These are phyloP conservation scores for Aphodius granarius DNA, from an alignment of 2,888 invertebrate species.

Conservation along the genomic window DNA sequence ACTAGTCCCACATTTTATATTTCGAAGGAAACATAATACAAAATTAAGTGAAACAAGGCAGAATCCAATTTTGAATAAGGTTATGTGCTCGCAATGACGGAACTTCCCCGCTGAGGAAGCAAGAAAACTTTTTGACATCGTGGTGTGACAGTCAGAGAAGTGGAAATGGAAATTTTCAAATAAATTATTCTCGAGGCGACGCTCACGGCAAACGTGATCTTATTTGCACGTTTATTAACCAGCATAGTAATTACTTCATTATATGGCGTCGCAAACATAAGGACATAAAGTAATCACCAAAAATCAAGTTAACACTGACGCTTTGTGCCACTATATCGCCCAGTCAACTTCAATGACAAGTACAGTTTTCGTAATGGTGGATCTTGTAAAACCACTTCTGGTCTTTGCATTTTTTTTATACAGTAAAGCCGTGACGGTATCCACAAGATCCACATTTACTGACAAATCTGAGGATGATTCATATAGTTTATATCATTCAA, in stretches of 20 bases:
- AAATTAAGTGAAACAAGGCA: no score
- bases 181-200: conserved; percentile 8
- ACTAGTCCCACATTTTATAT: no score
- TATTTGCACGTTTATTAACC: conserved; percentile 38
- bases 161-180: conserved; percentile 4
- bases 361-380: not conserved
- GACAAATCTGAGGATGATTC: no score
- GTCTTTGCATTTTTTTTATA: no score
- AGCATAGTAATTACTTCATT: conserved; percentile 37
- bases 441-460: no score
- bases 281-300: not conserved
- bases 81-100: no score
- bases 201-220: conserved; percentile 24
- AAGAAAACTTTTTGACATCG: no score
- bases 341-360: not conserved
- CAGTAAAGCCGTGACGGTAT: no score
- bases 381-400: not conserved
- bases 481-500: no score
- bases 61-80: no score
- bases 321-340: not conserved
- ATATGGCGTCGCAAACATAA: conserved; percentile 2
- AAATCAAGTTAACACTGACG: not conserved
- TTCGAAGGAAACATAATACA: no score
- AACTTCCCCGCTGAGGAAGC: no score
- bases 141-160: not conserved